Percentiles rank a stretch among this genome's conserved stretches.
Evolutionary conservation across 2,113 vertebrate genomes (phyloP).

Genomic region (Ammospiza caudacuta): DNA sequence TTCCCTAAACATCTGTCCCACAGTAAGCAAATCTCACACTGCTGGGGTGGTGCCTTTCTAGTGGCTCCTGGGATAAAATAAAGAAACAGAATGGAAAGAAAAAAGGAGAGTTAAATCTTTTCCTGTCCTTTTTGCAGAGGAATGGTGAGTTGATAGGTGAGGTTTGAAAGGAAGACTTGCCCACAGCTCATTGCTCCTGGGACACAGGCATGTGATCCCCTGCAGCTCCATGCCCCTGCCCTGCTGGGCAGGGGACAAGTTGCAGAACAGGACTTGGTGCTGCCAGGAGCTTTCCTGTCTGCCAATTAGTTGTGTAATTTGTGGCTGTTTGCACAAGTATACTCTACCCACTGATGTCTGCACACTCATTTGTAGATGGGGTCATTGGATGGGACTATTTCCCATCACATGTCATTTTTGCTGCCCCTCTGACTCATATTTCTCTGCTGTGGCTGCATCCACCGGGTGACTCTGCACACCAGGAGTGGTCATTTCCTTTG

Average conservation of each 20-base stretch:
- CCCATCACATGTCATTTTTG: neutral
- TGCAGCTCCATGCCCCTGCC: neutral
- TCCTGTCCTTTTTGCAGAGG: neutral
- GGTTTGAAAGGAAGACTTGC: neutral
- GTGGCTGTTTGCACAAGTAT: neutral
- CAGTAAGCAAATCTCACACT: fast-evolving
- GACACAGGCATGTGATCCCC: fast-evolving
- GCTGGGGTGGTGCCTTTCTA: neutral
- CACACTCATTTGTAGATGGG: neutral
- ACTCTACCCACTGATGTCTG: neutral
- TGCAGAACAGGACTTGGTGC: neutral
- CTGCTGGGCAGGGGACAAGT: neutral
- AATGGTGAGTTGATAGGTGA: neutral
- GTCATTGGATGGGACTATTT: neutral
- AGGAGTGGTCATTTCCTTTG: neutral
- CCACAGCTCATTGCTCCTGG: neutral
- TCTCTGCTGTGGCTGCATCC: neutral
- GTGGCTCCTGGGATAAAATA: neutral
- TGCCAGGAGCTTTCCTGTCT: neutral
- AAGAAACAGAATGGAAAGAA: neutral
- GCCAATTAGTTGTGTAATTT: neutral
- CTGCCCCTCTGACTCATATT: neutral
- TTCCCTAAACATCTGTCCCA: neutral
- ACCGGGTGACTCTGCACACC: neutral
- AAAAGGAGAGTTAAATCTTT: neutral